Evolutionary conservation across 2,797 vertebrate species (phyloP).

Genomic region (Danio kyathit): DNA sequence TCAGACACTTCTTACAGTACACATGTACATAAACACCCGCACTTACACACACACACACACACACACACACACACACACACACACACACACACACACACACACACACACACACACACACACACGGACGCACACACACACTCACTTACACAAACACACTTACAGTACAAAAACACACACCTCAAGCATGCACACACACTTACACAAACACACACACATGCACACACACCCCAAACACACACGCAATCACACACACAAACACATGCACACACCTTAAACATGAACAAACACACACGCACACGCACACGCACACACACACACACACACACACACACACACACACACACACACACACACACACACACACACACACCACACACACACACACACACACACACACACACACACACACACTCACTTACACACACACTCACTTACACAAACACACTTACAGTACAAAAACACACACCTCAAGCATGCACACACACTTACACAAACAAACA

Average conservation of each 20-base stretch:
- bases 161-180: too few species aligned
- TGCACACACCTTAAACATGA: background rate
- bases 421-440: background rate
- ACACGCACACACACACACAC: background rate
- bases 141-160: too few species aligned
- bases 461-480: background rate
- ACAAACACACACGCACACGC: background rate
- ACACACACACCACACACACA: background rate
- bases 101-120: background rate
- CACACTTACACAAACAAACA: background rate
- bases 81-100: background rate
- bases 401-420: background rate
- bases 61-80: background rate
- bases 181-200: background rate
- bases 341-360: background rate
- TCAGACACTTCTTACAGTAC: too few species aligned
- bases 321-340: background rate
- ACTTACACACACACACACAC: background rate
- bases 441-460: background rate
- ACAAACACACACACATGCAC: background rate
- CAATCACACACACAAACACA: background rate
- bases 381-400: background rate
- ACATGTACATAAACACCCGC: too few species aligned
- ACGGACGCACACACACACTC: too few species aligned
- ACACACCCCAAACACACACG: background rate